These are phyloP conservation scores for Solen grandis DNA, from an alignment of 1,140 invertebrate species.

Conservation along the genomic window DNA sequence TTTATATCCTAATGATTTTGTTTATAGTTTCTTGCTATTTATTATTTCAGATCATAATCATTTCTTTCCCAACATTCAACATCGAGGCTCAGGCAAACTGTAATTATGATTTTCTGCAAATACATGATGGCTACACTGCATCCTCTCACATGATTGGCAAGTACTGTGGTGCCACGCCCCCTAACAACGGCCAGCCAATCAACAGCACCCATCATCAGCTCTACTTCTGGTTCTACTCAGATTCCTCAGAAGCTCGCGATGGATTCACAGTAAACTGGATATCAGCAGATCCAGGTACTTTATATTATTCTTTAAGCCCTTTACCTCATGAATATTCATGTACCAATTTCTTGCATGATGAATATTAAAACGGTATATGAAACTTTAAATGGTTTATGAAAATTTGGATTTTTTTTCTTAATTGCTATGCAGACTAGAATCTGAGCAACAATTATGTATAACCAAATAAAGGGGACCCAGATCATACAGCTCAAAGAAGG, in stretches of 20 bases:
- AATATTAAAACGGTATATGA: too few species aligned
- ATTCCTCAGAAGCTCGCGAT: conserved; percentile 63
- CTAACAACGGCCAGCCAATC: conserved; percentile 80
- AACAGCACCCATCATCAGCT: conserved; percentile 86
- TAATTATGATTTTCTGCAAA: conserved; percentile 74
- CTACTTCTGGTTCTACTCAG: conserved; percentile 77
- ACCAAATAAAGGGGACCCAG: too few species aligned
- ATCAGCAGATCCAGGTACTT: conserved; percentile 79
- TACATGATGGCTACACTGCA: conserved; percentile 86
- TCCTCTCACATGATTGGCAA: conserved; percentile 84
- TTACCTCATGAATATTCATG: too few species aligned
- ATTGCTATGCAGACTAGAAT: too few species aligned
- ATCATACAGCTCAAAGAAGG: too few species aligned
- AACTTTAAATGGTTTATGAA: too few species aligned
- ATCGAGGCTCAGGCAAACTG: conserved; percentile 76
- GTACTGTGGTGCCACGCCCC: conserved; percentile 89
- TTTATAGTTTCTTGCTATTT: too few species aligned
- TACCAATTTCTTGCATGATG: too few species aligned
- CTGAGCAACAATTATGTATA: too few species aligned
- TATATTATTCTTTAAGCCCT: neutral
- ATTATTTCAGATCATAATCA: conserved; percentile 72
- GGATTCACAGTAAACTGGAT: conserved; percentile 82
- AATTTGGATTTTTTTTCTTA: too few species aligned
- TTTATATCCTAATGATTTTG: too few species aligned
- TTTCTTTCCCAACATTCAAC: conserved; percentile 84